phyloP scores from a whole-genome alignment of 2,113 vertebrate genomes.

The Eurystomus gularis region DNA sequence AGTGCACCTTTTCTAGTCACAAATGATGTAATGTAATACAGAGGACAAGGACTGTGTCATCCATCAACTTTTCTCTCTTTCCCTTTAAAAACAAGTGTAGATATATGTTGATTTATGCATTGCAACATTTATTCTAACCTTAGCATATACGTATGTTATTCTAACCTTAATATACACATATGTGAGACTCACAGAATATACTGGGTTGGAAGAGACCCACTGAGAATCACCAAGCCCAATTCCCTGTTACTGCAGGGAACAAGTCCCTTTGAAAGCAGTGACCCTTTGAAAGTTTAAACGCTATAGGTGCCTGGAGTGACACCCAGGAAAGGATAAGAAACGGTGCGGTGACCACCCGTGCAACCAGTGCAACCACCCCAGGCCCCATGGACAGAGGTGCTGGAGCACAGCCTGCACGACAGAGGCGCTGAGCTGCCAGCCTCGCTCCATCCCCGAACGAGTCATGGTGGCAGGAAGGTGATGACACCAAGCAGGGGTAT shows the following conservation, averaged over 20 bases:
- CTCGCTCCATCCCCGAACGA: background rate
- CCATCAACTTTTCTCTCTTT: background rate
- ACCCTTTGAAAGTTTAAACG: too few relatives aligned
- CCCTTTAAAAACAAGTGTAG: background rate
- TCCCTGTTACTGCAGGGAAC: background rate
- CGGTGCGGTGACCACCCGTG: fast-evolving
- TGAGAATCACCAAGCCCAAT: fast-evolving
- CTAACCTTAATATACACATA: background rate
- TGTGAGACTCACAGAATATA: background rate
- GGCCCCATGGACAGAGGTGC: fast-evolving
- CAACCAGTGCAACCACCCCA: background rate
- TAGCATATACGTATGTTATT: background rate
- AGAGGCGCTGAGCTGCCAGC: background rate
- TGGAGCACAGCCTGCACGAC: fast-evolving
- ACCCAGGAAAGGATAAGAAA: background rate
- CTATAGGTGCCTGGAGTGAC: fast-evolving
- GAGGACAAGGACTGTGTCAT: background rate
- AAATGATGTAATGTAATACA: background rate
- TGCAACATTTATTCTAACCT: background rate
- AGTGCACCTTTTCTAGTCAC: background rate
- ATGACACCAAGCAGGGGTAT: background rate
- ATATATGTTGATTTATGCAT: background rate
- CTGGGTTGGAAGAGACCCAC: background rate
- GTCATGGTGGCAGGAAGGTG: background rate
- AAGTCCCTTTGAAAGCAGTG: background rate